These are phyloP conservation scores for Rhipidura dahli DNA, from an alignment of 2,113 vertebrate genomes.

Conservation along the genomic window DNA sequence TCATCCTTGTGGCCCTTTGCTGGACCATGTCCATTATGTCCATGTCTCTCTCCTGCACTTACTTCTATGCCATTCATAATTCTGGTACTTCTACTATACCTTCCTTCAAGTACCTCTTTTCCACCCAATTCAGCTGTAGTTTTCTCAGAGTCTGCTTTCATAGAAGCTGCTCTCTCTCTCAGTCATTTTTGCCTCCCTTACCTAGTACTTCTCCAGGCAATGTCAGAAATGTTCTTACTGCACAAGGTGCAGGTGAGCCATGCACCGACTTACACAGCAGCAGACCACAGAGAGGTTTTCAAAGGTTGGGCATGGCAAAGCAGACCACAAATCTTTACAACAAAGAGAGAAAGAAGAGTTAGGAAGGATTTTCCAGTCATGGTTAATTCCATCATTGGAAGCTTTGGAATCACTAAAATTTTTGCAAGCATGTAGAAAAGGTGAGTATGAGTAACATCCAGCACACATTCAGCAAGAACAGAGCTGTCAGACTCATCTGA, in stretches of 20 bases:
- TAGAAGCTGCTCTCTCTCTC: neutral
- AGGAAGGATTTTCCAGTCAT: neutral
- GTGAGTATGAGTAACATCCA: neutral
- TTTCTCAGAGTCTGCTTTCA: neutral
- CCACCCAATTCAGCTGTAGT: neutral
- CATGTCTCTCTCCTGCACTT: neutral
- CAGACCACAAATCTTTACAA: neutral
- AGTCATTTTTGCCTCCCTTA: neutral
- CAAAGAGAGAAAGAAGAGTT: neutral
- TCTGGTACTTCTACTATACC: neutral
- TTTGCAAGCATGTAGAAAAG: neutral
- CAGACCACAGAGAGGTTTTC: neutral
- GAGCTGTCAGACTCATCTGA: neutral
- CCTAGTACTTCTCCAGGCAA: neutral
- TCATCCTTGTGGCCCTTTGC: neutral
- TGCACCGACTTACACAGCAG: neutral
- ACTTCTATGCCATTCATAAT: neutral
- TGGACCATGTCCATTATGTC: neutral
- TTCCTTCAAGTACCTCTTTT: neutral
- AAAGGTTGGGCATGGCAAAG: neutral
- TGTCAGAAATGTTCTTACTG: neutral
- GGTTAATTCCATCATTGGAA: neutral
- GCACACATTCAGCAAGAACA: neutral
- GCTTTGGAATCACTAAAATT: neutral
- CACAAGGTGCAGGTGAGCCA: neutral